Evolutionary conservation across 1,140 invertebrate genomes (phyloP).

Genomic region (Mactra quadrangularis): DNA sequence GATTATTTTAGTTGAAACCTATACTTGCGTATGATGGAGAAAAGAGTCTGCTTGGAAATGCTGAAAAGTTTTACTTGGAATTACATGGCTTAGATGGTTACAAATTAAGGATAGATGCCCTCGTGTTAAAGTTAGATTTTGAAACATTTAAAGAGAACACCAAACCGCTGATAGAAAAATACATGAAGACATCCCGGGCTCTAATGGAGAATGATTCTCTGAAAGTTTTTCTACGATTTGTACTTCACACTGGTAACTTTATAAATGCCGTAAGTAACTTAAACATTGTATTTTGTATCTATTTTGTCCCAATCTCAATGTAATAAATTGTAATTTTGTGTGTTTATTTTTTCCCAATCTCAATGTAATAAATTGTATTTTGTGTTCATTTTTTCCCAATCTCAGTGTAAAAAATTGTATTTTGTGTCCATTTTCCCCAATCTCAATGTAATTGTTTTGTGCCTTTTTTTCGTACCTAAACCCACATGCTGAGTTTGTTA

Average conservation of each 20-base stretch:
- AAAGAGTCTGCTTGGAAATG: constrained; percentile 76
- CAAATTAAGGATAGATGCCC: constrained; percentile 94
- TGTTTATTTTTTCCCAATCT: background rate
- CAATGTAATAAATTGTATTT: background rate
- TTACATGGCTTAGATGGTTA: constrained; percentile 87
- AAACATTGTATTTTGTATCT: too few species aligned
- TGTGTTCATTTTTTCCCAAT: background rate
- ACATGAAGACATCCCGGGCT: constrained; percentile 91
- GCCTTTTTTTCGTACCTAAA: too few species aligned
- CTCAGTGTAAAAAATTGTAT: too few species aligned
- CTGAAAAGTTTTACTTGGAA: constrained; percentile 80
- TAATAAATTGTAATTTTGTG: background rate
- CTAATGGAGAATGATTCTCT: constrained; percentile 79
- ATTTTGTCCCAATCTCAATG: background rate
- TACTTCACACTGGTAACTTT: constrained; percentile 83
- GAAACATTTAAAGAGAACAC: constrained; percentile 94
- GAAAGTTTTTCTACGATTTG: constrained; percentile 80
- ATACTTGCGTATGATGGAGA: constrained; percentile 77
- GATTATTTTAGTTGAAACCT: constrained; percentile 74
- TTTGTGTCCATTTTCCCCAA: too few species aligned
- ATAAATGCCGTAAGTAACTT: constrained; percentile 81
- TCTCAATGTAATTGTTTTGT: too few species aligned
- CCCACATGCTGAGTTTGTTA: too few species aligned
- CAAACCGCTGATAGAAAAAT: constrained; percentile 95
- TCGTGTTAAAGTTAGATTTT: constrained; percentile 95